Base-by-base conservation (phyloP, 2,888 invertebrate genomes). In the Chaetogeoica ovagalla region DNA sequence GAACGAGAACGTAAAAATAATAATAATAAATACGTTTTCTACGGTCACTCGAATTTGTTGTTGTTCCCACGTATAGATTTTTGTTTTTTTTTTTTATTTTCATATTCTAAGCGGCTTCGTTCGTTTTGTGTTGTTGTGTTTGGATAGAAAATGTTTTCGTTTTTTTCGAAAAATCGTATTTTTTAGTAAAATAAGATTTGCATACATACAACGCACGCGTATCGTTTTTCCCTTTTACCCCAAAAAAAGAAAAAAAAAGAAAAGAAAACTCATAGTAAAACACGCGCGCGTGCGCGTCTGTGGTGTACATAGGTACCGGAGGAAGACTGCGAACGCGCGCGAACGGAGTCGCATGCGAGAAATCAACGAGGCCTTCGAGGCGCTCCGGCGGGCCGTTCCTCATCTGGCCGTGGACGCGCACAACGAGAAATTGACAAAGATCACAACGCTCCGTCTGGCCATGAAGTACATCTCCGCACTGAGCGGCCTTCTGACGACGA, bases 291-390 rank as follows among this genome's bases (percentile, higher is more conserved):
- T 15, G 8, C n/a, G 8, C 48, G 48, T 11, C 11, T 11, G 48
- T 11, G 11, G 2, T 48, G 48, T 52, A 43, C 21, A 21, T 43
- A 79, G 79, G 88, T 83, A 83, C 21, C 81, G 95, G 43, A 89
- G 96, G 84, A 94, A 94, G 88, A 95, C 95, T 0, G 96, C 96
- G 19, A 96, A 96, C 87, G 94, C 95, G 0, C 87, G 96, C 52
- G 96, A 96, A 85, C 87, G 96, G 55, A 92, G 91, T 83, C 89
- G 96, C 81, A 96, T 96, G 95, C 89, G 93, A 71, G 95, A 95
- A 86, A 95, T 96, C 84, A 96, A 96, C 87, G 89, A 91, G 82
- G 96, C 95, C 1, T 96, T 96, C 86, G 95, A 95, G 85, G 90
- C 91, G 2, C 88, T 96, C 13, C 89, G 94, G 39, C 89, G 90